phyloP scores from a whole-genome alignment of 2,797 vertebrate genomes.

The Cossypha caffra region DNA sequence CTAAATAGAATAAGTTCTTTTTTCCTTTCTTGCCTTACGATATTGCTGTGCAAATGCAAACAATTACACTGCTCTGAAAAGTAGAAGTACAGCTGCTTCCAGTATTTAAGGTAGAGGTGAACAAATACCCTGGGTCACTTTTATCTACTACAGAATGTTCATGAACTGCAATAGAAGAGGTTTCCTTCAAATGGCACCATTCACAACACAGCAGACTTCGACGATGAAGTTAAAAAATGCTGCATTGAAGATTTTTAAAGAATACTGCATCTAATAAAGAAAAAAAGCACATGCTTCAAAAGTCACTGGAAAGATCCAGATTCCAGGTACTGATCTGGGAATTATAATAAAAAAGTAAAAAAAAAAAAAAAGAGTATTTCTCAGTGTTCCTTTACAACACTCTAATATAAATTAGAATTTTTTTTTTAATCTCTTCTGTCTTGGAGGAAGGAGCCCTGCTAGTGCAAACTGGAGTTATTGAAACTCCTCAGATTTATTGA shows the following conservation, averaged over 20 bases:
- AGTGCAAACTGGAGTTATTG: neutral
- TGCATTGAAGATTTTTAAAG: neutral
- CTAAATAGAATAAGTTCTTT: neutral
- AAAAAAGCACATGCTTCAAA: neutral
- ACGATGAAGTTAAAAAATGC: neutral
- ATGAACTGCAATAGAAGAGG: neutral
- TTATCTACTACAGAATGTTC: neutral
- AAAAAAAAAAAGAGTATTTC: neutral
- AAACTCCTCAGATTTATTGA: neutral
- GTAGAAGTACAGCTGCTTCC: neutral
- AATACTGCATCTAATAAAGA: neutral
- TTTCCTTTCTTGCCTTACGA: neutral
- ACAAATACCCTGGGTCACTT: neutral
- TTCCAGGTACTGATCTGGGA: neutral
- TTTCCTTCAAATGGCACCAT: neutral
- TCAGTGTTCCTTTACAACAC: neutral
- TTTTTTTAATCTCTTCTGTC: neutral
- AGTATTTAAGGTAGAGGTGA: neutral
- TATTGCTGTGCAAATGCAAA: neutral
- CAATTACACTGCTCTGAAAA: neutral
- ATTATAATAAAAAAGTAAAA: neutral
- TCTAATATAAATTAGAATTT: neutral
- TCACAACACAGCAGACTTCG: neutral
- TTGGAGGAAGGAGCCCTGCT: neutral
- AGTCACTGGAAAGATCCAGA: neutral